Base-by-base conservation (phyloP, 53 echinoderm and acorn worm genomes). In the Actinopyga echinites region DNA sequence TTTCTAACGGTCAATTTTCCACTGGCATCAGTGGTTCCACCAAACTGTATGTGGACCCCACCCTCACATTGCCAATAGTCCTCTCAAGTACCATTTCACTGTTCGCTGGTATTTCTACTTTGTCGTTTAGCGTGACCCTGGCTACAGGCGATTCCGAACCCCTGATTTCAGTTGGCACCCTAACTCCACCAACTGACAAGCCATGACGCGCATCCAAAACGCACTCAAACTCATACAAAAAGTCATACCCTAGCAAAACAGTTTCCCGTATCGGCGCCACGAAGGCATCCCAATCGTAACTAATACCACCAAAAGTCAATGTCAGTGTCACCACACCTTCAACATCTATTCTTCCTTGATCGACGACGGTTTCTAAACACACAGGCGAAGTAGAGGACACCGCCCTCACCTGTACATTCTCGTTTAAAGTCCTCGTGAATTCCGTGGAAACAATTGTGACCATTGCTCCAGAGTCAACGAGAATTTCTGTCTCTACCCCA, bases 391-490 rank as follows among this genome's bases (percentile, higher is more conserved):
- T 30, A 24, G 29, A n/a, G 9, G 5, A 21, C 13, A 34, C 31
- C 19, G 65, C 65, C 65, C 28, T 26, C 15, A 64, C 34, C 19
- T 64, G 10, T 28, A 64, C 65, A 13, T 19, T 30, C 26, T 28
- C 65, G 15, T 30, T 13, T 8, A 64, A 19, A 29, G 31, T 64
- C 15, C 34, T 34, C 34, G 34, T 64, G 12, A 64, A 29, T 12
- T 64, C 15, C 30, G 29, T 38, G 17, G 82, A 87, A 19, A 87
- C 69, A 24, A 87, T 49, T 33, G 87, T 87, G 5, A 82, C 87
- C 56, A 71, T 71, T 24, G 82, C 82, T 11, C 87, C 74, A 12
- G 87, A 58, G 26, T 87, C 87, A 3, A 74, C 82, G 40, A 83
- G 28, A 43, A 87, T 15, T 74, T 82, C 58, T 20, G 61, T 69